These are phyloP conservation scores for Scolopax bukidnonensis DNA, from an alignment of 2,797 vertebrate genomes.

Conservation along the genomic window DNA sequence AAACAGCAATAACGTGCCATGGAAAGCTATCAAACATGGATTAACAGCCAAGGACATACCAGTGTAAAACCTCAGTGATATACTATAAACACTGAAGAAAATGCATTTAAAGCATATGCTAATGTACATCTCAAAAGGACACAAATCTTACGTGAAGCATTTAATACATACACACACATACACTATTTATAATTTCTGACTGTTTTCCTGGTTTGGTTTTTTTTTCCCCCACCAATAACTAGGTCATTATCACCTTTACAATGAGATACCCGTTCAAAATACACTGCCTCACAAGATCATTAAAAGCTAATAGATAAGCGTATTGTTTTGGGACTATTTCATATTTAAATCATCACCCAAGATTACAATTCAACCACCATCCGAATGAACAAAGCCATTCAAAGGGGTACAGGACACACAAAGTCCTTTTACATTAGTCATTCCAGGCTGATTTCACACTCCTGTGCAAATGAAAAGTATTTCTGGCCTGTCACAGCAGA, in stretches of 20 bases:
- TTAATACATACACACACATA: not conserved
- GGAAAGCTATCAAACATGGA: not conserved
- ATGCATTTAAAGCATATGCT: not conserved
- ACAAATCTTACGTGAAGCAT: not conserved
- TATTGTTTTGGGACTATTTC: not conserved
- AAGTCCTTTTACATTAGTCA: not conserved
- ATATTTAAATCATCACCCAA: conserved; percentile 34
- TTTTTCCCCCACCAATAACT: not conserved
- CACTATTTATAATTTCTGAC: not conserved
- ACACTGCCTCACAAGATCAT: not conserved
- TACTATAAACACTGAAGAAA: not conserved
- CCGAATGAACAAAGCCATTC: conserved; percentile 35
- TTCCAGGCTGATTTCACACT: not conserved
- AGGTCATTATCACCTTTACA: not conserved
- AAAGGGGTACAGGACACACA: not conserved
- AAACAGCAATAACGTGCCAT: not conserved
- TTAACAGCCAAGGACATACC: not conserved
- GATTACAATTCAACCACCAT: conserved; percentile 9
- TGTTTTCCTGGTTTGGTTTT: not conserved
- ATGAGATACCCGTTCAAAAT: not conserved
- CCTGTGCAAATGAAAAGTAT: not conserved
- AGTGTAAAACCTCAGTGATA: not conserved
- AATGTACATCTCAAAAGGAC: not conserved
- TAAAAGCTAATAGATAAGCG: conserved; percentile 7
- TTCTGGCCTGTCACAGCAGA: not conserved